Evolutionary conservation across 2,888 invertebrate genomes (phyloP).

Genomic region (Lysandra coridon): DNA sequence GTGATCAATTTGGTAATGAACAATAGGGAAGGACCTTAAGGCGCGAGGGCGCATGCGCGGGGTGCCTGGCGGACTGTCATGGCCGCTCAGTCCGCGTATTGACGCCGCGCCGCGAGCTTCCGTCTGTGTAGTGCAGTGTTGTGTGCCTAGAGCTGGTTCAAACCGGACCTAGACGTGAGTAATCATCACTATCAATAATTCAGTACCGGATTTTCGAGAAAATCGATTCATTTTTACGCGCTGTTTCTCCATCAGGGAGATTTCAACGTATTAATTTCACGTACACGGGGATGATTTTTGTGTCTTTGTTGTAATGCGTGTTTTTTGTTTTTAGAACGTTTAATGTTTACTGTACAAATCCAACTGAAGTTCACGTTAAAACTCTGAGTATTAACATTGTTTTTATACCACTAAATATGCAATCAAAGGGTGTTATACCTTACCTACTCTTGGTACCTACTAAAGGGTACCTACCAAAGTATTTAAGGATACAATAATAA

Average conservation of each 20-base stretch:
- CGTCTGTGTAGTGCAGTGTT: slow-evolving; percentile 40
- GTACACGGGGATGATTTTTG: background rate
- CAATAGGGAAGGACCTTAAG: slow-evolving; percentile 70
- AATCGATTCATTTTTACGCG: slow-evolving; percentile 29
- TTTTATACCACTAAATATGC: too few species aligned
- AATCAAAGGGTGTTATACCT: background rate
- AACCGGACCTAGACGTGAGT: slow-evolving; percentile 60
- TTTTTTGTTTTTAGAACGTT: background rate
- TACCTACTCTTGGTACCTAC: background rate
- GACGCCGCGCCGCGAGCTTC: slow-evolving; percentile 62
- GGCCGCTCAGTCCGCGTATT: slow-evolving; percentile 74
- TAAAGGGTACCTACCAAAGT: background rate
- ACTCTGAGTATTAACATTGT: too few species aligned
- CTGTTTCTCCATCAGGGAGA: slow-evolving; percentile 29
- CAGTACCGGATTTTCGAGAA: background rate
- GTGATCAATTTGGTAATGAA: slow-evolving; percentile 54
- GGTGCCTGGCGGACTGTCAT: slow-evolving; percentile 66
- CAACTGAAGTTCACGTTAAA: background rate
- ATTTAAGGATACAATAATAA: background rate
- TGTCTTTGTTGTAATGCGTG: background rate
- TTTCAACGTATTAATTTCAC: slow-evolving; percentile 2
- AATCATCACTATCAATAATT: slow-evolving; percentile 35
- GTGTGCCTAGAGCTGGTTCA: slow-evolving; percentile 48
- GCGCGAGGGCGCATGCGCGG: slow-evolving; percentile 63
- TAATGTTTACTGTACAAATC: background rate